These are phyloP conservation scores for Ariopsis seemanni DNA, from an alignment of 2,113 vertebrate species.

Conservation along the genomic window DNA sequence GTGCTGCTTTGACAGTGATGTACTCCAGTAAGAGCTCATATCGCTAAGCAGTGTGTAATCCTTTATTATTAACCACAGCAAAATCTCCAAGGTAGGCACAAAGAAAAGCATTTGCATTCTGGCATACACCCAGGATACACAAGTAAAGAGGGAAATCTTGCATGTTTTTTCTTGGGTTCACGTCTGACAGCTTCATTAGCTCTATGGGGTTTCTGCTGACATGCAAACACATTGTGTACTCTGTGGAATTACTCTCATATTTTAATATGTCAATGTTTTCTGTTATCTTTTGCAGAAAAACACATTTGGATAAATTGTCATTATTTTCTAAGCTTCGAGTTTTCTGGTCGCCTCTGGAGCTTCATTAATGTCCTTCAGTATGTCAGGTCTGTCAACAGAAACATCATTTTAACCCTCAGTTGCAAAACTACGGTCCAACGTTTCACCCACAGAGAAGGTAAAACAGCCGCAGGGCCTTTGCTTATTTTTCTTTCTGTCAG, in stretches of 20 bases:
- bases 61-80: constrained; percentile 44
- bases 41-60: constrained; percentile 30
- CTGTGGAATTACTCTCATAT: background rate
- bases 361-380: constrained; percentile 3
- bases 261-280: constrained; percentile 1
- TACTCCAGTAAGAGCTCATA: constrained; percentile 34
- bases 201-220: background rate
- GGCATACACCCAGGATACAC: background rate
- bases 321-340: background rate
- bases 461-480: background rate
- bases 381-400: constrained; percentile 21
- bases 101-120: background rate
- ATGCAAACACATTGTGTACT: background rate
- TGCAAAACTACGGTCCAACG: background rate
- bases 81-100: constrained; percentile 1
- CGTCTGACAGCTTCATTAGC: background rate
- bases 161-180: background rate
- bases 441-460: background rate
- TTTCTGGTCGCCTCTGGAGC: background rate
- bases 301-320: background rate
- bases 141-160: background rate
- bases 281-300: background rate
- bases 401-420: constrained; percentile 8
- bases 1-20: constrained; percentile 27
- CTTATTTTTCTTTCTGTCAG: constrained; percentile 21